Conservation (phyloP, 2,888 invertebrate species). For the Troides helena region DNA sequence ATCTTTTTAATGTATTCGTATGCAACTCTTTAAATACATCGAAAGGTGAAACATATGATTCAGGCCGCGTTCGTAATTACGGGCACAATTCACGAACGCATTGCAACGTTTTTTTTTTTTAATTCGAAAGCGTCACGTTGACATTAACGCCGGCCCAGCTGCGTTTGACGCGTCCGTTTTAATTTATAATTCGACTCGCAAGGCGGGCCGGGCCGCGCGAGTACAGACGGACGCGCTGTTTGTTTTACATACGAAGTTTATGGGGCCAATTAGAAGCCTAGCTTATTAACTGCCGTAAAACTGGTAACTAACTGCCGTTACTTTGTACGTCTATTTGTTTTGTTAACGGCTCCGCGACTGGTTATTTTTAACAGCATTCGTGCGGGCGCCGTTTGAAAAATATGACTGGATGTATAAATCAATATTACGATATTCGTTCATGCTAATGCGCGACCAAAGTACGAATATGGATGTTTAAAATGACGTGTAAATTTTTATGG, state of each 20-base stretch:
- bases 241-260: constrained; percentile 72
- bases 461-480: too few species aligned
- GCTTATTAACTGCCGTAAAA: constrained; percentile 69
- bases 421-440: too few species aligned
- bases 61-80: too few species aligned
- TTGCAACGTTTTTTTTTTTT: constrained; percentile 18
- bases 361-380: constrained; percentile 41
- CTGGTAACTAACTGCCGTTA: constrained; percentile 56
- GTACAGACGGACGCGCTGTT: constrained; percentile 57
- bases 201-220: too few species aligned
- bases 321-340: constrained; percentile 48
- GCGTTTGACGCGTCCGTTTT: constrained; percentile 28
- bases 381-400: too few species aligned
- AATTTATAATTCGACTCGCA: constrained; percentile 31
- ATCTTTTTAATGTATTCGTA: too few species aligned
- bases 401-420: too few species aligned
- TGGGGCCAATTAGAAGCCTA: constrained; percentile 64
- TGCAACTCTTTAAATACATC: too few species aligned
- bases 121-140: constrained; percentile 23
- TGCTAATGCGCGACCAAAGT: too few species aligned
- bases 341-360: constrained; percentile 51
- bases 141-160: constrained; percentile 21
- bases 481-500: too few species aligned
- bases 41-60: too few species aligned
- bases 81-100: constrained; percentile 19